Evolutionary conservation across 37 sponge, comb jelly and placozoan species (phyloP).

Genomic region (Mnemiopsis leidyi): DNA sequence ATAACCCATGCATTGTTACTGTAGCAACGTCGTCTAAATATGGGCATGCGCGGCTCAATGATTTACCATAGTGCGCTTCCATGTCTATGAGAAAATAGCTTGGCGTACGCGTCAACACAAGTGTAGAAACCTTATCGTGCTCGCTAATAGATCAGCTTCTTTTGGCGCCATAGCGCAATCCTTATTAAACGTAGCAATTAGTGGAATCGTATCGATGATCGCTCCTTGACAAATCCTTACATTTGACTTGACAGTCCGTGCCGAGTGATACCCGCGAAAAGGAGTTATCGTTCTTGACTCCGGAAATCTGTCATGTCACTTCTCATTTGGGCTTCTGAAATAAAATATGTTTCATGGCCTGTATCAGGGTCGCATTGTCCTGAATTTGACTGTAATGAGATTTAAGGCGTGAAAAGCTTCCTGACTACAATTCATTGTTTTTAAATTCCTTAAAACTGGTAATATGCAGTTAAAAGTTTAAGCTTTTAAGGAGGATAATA

Average conservation of each 20-base stretch:
- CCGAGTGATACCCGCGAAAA: background rate
- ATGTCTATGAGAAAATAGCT: background rate
- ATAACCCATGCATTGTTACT: no score
- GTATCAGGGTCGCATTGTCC: background rate
- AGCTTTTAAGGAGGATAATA: no score
- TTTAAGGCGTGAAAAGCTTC: no score
- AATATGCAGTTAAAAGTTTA: no score
- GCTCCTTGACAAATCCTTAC: background rate
- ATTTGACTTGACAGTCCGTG: no score
- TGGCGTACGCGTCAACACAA: background rate
- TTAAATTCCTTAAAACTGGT: no score
- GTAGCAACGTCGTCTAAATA: background rate
- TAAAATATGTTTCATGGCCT: background rate
- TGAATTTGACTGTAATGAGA: no score
- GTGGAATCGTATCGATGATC: no score
- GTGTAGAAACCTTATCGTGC: no score
- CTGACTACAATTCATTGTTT: no score
- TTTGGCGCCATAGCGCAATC: no score
- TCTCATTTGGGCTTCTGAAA: background rate
- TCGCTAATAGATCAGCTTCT: background rate
- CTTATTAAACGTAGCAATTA: no score
- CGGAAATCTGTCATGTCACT: background rate
- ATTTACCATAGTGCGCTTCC: background rate
- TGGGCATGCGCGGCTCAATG: background rate
- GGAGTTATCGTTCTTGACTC: background rate